These are phyloP conservation scores for Torymus aiolomorphi DNA, from an alignment of 2,888 invertebrate genomes.

Conservation along the genomic window DNA sequence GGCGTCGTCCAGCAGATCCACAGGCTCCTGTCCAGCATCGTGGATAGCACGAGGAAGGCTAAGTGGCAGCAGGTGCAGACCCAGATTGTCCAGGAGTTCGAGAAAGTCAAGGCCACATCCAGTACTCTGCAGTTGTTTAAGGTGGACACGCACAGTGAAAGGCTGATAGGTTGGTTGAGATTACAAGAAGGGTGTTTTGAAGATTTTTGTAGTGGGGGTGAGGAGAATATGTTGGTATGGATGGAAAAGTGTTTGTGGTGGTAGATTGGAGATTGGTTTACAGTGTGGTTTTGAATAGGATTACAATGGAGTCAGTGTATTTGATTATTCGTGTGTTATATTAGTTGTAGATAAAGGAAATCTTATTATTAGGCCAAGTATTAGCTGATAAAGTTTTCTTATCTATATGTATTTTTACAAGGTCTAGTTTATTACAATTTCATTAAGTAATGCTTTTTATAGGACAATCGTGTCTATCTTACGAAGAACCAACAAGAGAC, in stretches of 20 bases:
- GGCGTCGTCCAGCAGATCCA: conserved; percentile 94
- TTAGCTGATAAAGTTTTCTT: no score
- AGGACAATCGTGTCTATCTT: conserved; percentile 72
- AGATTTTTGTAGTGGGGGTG: no score
- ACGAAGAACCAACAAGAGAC: conserved; percentile 84
- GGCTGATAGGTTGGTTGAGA: conserved; percentile 70
- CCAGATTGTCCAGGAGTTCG: conserved; percentile 92
- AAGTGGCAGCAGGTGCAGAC: conserved; percentile 95
- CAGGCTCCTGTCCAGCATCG: conserved; percentile 86
- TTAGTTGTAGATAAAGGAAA: no score
- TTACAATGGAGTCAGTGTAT: no score
- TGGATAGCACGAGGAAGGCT: conserved; percentile 87
- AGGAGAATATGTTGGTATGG: no score
- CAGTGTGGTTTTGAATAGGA: no score
- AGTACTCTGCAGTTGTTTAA: conserved; percentile 87
- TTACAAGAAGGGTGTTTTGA: no score
- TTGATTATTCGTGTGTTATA: no score
- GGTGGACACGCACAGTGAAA: conserved; percentile 80
- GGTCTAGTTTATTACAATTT: not conserved
- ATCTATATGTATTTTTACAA: no score
- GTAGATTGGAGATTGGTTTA: no score
- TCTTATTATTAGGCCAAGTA: no score
- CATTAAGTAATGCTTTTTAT: not conserved
- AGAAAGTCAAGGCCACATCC: conserved; percentile 90
- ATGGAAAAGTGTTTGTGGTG: no score